These are phyloP conservation scores for Myripristis murdjan DNA, from an alignment of 2,797 vertebrate species.

Conservation along the genomic window DNA sequence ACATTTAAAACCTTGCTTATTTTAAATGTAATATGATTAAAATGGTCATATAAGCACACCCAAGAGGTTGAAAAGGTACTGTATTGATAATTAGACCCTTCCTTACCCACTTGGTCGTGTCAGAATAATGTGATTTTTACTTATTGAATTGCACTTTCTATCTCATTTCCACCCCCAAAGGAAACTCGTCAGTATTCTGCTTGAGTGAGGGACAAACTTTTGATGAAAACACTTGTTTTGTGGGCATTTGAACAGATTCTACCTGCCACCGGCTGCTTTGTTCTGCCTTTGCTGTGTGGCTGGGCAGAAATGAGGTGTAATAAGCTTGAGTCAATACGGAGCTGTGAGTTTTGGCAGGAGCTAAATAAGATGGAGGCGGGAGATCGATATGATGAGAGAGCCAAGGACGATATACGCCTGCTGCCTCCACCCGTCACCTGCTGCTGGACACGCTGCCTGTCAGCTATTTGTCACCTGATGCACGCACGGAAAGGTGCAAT, in stretches of 20 bases:
- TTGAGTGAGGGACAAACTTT: conserved; percentile 35
- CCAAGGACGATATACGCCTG: conserved; percentile 46
- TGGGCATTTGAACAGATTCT: conserved; percentile 26
- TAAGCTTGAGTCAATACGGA: conserved; percentile 74
- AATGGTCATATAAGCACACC: too few species aligned
- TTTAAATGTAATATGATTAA: too few species aligned
- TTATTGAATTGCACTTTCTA: background rate
- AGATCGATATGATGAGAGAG: conserved; percentile 72
- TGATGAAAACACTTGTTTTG: conserved; percentile 53
- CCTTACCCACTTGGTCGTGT: too few species aligned
- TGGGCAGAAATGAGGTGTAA: conserved; percentile 58
- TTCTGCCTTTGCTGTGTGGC: conserved; percentile 53
- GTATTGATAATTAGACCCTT: too few species aligned
- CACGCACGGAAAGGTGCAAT: conserved; percentile 39
- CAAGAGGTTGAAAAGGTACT: too few species aligned
- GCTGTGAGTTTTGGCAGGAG: conserved; percentile 78
- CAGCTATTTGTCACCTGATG: conserved; percentile 61
- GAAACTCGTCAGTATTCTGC: conserved; percentile 22
- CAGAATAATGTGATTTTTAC: background rate
- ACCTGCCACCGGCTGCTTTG: conserved; percentile 41
- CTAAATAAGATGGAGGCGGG: conserved; percentile 78
- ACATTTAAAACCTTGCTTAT: too few species aligned
- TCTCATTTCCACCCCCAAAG: background rate
- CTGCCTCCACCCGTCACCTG: conserved; percentile 48
- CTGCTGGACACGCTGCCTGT: conserved; percentile 57